Conservation (phyloP, 2,113 vertebrate species). For the Meriones unguiculatus region DNA sequence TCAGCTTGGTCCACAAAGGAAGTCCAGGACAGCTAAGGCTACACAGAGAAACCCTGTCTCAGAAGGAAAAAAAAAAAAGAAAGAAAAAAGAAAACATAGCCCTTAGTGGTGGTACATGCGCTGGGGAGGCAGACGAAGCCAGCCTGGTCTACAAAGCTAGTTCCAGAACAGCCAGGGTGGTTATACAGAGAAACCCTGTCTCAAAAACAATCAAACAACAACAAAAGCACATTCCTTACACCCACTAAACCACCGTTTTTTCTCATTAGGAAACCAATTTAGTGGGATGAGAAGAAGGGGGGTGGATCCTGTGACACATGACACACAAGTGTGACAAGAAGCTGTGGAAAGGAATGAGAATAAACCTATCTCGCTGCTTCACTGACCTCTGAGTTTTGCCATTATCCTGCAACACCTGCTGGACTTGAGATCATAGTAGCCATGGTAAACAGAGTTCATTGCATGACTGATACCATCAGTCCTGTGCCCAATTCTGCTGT, state of each 20-base stretch:
- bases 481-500: not conserved
- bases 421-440: not conserved
- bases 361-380: not conserved
- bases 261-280: not conserved
- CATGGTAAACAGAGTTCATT: not conserved
- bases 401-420: not conserved
- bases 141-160: too few relatives aligned
- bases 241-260: not conserved
- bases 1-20: too few relatives aligned
- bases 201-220: too few relatives aligned
- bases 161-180: too few relatives aligned
- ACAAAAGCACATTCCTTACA: not conserved
- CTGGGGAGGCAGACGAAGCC: too few relatives aligned
- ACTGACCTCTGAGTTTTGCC: not conserved
- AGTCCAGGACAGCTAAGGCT: too few relatives aligned
- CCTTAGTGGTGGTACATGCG: too few relatives aligned
- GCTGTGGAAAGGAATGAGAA: accelerated
- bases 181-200: too few relatives aligned
- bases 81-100: not conserved
- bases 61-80: not conserved
- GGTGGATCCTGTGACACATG: not conserved
- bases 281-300: not conserved
- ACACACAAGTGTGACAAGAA: not conserved
- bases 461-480: not conserved
- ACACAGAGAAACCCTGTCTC: too few relatives aligned